phyloP scores from a whole-genome alignment of 2,113 vertebrate genomes.

The Trichechus manatus region DNA sequence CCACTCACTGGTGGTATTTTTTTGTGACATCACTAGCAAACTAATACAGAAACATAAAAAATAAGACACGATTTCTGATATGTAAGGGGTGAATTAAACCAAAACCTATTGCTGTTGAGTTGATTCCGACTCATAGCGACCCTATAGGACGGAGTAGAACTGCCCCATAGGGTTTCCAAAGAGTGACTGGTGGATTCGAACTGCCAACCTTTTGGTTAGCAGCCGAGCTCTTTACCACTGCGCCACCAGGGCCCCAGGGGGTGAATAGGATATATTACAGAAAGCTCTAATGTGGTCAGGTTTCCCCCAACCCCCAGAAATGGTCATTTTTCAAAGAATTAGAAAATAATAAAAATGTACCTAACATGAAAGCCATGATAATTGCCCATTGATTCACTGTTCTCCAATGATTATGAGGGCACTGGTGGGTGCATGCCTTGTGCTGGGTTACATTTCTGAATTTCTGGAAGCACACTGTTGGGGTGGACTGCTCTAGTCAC shows the following conservation, averaged over 20 bases:
- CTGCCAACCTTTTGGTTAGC: too few species aligned
- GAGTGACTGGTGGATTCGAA: too few species aligned
- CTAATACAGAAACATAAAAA: not conserved
- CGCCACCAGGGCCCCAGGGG: too few species aligned
- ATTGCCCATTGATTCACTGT: not conserved
- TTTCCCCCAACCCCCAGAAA: not conserved
- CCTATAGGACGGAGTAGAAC: too few species aligned
- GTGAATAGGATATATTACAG: too few species aligned
- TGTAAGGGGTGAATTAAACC: not conserved
- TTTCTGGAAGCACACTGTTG: not conserved
- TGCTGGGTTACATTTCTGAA: too few species aligned
- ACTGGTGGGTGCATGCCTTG: not conserved
- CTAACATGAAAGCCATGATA: not conserved
- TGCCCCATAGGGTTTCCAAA: too few species aligned
- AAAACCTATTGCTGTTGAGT: too few species aligned
- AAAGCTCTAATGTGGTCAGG: not conserved
- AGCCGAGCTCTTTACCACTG: too few species aligned
- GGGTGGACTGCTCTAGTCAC: not conserved
- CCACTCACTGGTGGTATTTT: not conserved
- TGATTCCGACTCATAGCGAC: too few species aligned
- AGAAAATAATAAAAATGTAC: not conserved
- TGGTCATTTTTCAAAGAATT: not conserved
- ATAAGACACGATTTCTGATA: fast-evolving
- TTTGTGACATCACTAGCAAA: not conserved
- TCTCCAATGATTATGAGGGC: not conserved